A percentile compares a stretch with the other conserved stretches of the same genome.
Evolutionary conservation across 2,888 invertebrate genomes (phyloP).

Genomic region (Calameuta idolon): DNA sequence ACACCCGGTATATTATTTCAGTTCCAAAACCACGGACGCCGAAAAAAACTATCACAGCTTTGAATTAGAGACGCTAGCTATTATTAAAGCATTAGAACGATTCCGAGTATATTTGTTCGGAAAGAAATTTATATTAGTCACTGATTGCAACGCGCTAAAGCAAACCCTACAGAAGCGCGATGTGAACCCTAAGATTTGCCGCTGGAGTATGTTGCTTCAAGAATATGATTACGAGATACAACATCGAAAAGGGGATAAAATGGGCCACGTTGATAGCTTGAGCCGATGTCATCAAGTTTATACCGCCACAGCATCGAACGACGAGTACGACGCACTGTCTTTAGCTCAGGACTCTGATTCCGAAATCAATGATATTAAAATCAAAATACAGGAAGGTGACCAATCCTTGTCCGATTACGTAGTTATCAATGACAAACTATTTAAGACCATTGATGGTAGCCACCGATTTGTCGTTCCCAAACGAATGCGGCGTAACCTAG

Average conservation of each 20-base stretch:
- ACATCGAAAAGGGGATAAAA: slow-evolving; percentile 1
- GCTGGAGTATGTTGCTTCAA: slow-evolving; percentile 1
- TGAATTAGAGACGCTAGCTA: too few species aligned
- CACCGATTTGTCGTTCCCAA: slow-evolving; percentile 20
- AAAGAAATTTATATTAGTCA: too few species aligned
- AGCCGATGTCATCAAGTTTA: neutral
- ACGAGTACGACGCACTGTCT: neutral
- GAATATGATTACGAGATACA: slow-evolving; percentile 1
- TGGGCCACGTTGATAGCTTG: slow-evolving; percentile 6
- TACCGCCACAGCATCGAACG: neutral
- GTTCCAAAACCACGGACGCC: too few species aligned
- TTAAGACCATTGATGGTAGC: neutral
- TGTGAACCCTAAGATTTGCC: too few species aligned
- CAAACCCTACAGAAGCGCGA: too few species aligned
- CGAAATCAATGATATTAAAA: neutral
- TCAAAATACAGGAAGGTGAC: neutral
- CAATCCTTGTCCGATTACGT: neutral
- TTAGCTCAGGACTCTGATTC: neutral
- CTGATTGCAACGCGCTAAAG: too few species aligned
- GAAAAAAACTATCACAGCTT: too few species aligned
- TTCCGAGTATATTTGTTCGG: too few species aligned
- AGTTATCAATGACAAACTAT: slow-evolving; percentile 6
- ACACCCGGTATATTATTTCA: too few species aligned
- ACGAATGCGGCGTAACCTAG: slow-evolving; percentile 14
- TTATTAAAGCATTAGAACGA: too few species aligned